A percentile compares a stretch with the other conserved stretches of the same genome.
phyloP scores from a whole-genome alignment of 1,140 invertebrate species.

The Penaeus japonicus region DNA sequence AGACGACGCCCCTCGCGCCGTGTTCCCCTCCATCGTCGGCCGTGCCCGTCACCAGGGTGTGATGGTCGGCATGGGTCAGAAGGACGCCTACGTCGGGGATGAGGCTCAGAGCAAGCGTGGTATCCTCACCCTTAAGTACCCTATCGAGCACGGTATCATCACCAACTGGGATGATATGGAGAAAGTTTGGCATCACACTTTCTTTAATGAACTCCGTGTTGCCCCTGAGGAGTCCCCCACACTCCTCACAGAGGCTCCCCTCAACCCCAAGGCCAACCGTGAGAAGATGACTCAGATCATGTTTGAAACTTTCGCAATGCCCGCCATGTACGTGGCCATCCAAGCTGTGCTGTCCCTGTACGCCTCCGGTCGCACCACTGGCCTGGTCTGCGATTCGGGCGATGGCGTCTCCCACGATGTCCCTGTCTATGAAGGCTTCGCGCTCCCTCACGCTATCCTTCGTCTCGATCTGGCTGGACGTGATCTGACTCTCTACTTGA shows the following conservation, averaged over 20 bases:
- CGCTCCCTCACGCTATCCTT: too few species aligned
- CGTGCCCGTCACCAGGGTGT: conserved; percentile 86
- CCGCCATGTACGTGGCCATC: conserved; percentile 64
- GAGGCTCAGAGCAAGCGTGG: conserved; percentile 95
- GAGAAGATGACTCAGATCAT: conserved; percentile 83
- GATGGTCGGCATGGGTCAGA: conserved; percentile 98
- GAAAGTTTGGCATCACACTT: neutral
- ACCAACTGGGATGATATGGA: neutral
- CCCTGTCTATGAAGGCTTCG: too few species aligned
- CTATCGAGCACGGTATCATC: neutral
- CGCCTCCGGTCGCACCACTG: too few species aligned
- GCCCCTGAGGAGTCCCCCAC: conserved; percentile 76
- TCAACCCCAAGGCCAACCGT: conserved; percentile 88
- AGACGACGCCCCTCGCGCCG: conserved; percentile 65
- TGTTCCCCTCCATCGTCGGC: conserved; percentile 94
- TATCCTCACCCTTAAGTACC: conserved; percentile 66
- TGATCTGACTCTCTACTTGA: conserved; percentile 83
- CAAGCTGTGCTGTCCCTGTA: too few species aligned
- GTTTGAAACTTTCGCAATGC: conserved; percentile 70
- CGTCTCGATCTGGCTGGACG: too few species aligned
- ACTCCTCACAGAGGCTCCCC: conserved; percentile 84
- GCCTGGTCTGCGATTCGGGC: too few species aligned
- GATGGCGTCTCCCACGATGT: too few species aligned
- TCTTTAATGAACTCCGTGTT: conserved; percentile 59
- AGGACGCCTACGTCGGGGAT: conserved; percentile 96